Percentiles rank a stretch among this genome's conserved stretches.
These are phyloP conservation scores for Papilio machaon DNA, from an alignment of 1,140 invertebrate species.

Conservation along the genomic window DNA sequence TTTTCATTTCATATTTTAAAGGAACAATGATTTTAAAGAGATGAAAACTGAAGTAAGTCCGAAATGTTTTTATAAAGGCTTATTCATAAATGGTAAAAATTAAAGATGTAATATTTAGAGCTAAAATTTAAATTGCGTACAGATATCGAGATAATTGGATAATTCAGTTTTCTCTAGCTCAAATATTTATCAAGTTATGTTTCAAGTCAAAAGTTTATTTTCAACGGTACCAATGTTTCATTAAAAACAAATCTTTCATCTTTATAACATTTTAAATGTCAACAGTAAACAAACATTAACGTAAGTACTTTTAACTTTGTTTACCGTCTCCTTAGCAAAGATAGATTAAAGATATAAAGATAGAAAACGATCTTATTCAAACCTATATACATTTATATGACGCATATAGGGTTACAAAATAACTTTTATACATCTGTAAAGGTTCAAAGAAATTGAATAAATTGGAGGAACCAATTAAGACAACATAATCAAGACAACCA, in stretches of 20 bases:
- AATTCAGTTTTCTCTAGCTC: neutral
- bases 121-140: neutral
- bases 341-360: too few species aligned
- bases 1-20: neutral
- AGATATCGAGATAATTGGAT: neutral
- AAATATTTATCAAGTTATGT: neutral
- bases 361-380: neutral
- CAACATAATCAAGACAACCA: conserved; percentile 76
- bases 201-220: neutral
- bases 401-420: neutral
- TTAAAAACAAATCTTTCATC: neutral
- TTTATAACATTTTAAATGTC: neutral
- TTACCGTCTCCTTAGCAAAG: neutral
- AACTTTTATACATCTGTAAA: neutral
- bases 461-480: conserved; percentile 54
- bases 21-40: too few species aligned
- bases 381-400: neutral
- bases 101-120: neutral
- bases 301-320: conserved; percentile 6
- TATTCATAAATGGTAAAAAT: too few species aligned
- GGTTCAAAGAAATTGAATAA: neutral
- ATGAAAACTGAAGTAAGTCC: too few species aligned
- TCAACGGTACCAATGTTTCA: neutral
- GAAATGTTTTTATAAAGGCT: too few species aligned
- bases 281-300: conserved; percentile 5